Evolutionary conservation across 2,797 vertebrate genomes (phyloP), one percentile per base, ranked within the genome.

Genomic region (Lepidocolaptes lacrymiger): DNA sequence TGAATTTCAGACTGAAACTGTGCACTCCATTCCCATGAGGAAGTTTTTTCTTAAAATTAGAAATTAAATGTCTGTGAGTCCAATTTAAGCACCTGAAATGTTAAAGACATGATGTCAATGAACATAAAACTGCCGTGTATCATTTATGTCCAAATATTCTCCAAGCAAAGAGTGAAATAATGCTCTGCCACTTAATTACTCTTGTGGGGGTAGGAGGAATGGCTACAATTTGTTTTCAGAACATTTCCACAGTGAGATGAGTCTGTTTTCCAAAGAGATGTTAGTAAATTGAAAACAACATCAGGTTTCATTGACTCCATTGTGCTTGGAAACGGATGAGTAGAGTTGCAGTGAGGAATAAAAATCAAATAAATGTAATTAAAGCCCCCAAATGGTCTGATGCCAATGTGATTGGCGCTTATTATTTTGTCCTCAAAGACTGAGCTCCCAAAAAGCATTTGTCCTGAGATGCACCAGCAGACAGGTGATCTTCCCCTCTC

Each of bases 361-460:
- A 96, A 90, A 93, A 61, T 61, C 54, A 91, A 96, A 91, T 89
- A 74, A 90, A 91, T 85, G 54, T 66, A 91, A 94, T 91, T 94
- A 94, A 94, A 91, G 68, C 19, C 58, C 93, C 74, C 52, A 79
- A 94, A 79, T 71, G 80, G 18, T 71, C 93, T 82, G 56, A 61
- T 72, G 71, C 21, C 75, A 85, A 64, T 51, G 68, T 85, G 84
- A 96, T 74, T 88, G 92, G 23, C 75, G 66, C 44, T 83, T 89
- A 91, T 75, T 91, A 69, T 89, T 95, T 78, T 10, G 3, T 72
- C 43, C 71, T 87, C 52, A 51, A 54, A 91, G 61, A 85, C n/a
- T 30, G 55, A 89, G 61, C 27, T 94, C 74, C 80, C 72, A 55
- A 82, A 67, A 93, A 82, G 12, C 0, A 0, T 46, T 82, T 87